Percentiles rank a stretch among this genome's conserved stretches.
phyloP scores from a whole-genome alignment of 2,797 vertebrate genomes.

The Danio tinwini region DNA sequence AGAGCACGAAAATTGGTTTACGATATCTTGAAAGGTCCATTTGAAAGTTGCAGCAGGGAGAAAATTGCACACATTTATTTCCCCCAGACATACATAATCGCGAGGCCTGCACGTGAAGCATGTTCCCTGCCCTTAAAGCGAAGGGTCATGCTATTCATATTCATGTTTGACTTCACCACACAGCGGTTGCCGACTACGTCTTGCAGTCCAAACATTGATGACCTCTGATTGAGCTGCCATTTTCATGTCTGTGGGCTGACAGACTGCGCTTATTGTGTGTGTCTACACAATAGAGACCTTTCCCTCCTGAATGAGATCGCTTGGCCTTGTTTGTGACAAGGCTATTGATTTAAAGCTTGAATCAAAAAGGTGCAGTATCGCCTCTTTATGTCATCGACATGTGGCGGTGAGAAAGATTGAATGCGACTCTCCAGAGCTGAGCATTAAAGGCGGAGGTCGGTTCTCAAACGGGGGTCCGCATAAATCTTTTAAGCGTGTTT shows the following conservation, averaged over 20 bases:
- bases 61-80: constrained; percentile 45
- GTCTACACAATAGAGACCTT: constrained; percentile 49
- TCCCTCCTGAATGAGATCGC: constrained; percentile 47
- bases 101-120: not conserved
- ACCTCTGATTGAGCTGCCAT: constrained; percentile 51
- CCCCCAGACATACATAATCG: constrained; percentile 18
- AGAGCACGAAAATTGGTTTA: constrained; percentile 29
- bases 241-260: constrained; percentile 38
- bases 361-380: constrained; percentile 40
- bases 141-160: constrained; percentile 38
- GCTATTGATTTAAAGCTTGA: constrained; percentile 48
- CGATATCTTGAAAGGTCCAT: constrained; percentile 24
- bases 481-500: constrained; percentile 22
- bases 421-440: constrained; percentile 9
- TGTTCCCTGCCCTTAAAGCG: constrained; percentile 13
- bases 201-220: constrained; percentile 40
- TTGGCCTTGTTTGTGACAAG: constrained; percentile 51
- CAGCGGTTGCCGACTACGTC: not conserved
- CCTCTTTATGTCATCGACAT: constrained; percentile 26
- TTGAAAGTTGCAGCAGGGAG: constrained; percentile 35
- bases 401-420: constrained; percentile 34
- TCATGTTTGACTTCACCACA: constrained; percentile 19
- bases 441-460: constrained; percentile 38
- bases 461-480: not conserved
- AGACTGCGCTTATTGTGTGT: constrained; percentile 28